Percentiles rank a stretch among this genome's conserved stretches.
Conservation (phyloP, 2,113 vertebrate genomes). For the Nibea albiflora region DNA sequence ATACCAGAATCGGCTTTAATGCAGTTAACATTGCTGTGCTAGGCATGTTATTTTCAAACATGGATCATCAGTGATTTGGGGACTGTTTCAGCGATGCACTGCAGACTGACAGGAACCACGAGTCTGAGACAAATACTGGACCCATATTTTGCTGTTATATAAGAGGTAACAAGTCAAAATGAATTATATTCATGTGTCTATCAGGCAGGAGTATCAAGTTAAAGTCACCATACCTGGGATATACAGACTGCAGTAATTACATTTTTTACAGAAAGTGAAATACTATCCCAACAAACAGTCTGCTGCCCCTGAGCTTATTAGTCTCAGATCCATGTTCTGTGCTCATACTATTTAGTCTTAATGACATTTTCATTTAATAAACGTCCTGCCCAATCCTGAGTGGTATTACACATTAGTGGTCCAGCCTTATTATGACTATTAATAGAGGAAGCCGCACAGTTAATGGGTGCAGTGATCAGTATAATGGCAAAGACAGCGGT, state of each 20-base stretch:
- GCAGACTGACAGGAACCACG: conserved; percentile 1
- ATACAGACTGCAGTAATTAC: background rate
- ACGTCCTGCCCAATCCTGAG: conserved; percentile 8
- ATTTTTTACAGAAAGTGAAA: conserved; percentile 11
- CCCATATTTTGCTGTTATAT: background rate
- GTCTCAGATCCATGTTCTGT: conserved; percentile 19
- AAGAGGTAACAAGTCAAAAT: background rate
- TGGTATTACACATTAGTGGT: conserved; percentile 18
- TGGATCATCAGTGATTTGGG: background rate
- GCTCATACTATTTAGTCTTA: conserved; percentile 18
- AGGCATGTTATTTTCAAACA: background rate
- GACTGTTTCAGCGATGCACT: background rate
- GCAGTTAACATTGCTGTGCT: background rate
- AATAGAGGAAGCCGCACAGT: conserved; percentile 40
- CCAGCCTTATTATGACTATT: conserved; percentile 25
- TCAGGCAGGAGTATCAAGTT: background rate
- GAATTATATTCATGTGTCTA: conserved; percentile 14
- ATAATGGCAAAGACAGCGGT: background rate
- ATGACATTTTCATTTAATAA: conserved; percentile 53
- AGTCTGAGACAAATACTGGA: background rate
- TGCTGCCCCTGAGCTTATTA: conserved; percentile 39
- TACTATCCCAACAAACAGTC: conserved; percentile 8
- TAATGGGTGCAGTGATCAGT: background rate
- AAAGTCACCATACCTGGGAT: background rate
- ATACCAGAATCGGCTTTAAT: conserved; percentile 17